Evolutionary conservation across 2,888 invertebrate genomes (phyloP).

Genomic region (Noctua janthe): DNA sequence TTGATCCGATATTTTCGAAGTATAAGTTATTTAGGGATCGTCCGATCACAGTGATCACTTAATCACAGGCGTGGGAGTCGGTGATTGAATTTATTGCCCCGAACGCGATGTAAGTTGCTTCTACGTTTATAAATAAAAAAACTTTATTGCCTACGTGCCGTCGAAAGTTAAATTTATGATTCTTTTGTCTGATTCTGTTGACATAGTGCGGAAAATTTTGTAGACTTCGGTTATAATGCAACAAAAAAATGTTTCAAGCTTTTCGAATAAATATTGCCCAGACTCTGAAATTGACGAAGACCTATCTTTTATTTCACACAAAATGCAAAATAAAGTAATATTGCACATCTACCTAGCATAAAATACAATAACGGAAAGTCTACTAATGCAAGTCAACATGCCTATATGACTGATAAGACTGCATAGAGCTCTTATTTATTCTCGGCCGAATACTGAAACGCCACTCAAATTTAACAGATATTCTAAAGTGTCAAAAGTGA

Average conservation of each 20-base stretch:
- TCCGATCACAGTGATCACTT: constrained; percentile 44
- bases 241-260: background rate
- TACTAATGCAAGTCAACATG: background rate
- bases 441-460: too few species aligned
- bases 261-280: background rate
- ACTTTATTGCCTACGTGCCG: background rate
- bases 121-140: constrained; percentile 27
- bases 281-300: background rate
- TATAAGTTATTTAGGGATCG: constrained; percentile 45
- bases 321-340: background rate
- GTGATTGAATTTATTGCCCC: constrained; percentile 51
- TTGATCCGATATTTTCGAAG: constrained; percentile 36
- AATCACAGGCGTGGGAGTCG: constrained; percentile 54
- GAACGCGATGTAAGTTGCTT: constrained; percentile 25
- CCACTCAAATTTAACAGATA: too few species aligned
- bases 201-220: background rate
- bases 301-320: background rate
- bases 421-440: background rate
- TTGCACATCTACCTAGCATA: background rate
- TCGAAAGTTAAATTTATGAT: constrained; percentile 22
- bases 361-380: background rate
- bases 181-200: constrained; percentile 27
- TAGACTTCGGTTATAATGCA: background rate
- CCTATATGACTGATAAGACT: background rate
- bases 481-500: too few species aligned